These are phyloP conservation scores for Drosophila tripunctata DNA, from an alignment of 2,888 invertebrate genomes.

Conservation along the genomic window DNA sequence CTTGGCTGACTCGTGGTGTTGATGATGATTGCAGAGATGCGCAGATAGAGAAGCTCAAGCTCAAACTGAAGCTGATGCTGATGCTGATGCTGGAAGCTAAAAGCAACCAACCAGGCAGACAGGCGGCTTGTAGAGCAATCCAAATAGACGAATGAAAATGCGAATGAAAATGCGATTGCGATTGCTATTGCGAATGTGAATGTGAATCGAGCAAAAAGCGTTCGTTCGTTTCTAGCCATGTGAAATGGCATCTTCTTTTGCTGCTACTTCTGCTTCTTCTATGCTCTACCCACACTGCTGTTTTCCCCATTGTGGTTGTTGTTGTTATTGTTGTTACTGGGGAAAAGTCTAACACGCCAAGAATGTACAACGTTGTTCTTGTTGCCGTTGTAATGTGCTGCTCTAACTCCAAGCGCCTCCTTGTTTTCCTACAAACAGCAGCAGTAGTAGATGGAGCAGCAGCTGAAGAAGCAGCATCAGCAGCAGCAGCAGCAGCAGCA, in stretches of 20 bases:
- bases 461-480: slow-evolving; percentile 31
- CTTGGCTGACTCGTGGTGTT: slow-evolving; percentile 75
- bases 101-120: slow-evolving; percentile 25
- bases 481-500: slow-evolving; percentile 49
- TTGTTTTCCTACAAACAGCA: slow-evolving; percentile 73
- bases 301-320: slow-evolving; percentile 10
- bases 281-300: slow-evolving; percentile 19
- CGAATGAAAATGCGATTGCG: slow-evolving; percentile 48
- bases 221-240: slow-evolving; percentile 63
- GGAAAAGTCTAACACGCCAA: slow-evolving; percentile 77
- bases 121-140: slow-evolving; percentile 49
- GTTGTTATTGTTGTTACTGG: slow-evolving; percentile 42
- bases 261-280: slow-evolving; percentile 14
- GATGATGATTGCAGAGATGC: slow-evolving; percentile 79
- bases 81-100: slow-evolving; percentile 30
- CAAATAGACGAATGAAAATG: slow-evolving; percentile 55
- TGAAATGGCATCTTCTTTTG: slow-evolving; percentile 42
- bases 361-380: slow-evolving; percentile 70
- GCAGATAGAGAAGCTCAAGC: slow-evolving; percentile 67
- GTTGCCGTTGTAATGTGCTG: slow-evolving; percentile 67
- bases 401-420: slow-evolving; percentile 47
- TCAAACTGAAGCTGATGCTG: slow-evolving; percentile 29
- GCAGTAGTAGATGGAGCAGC: slow-evolving; percentile 29
- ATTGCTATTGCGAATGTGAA: slow-evolving; percentile 55
- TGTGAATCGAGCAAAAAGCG: slow-evolving; percentile 64